phyloP scores from a whole-genome alignment of 1,140 invertebrate genomes.

The Acromyrmex heyeri region DNA sequence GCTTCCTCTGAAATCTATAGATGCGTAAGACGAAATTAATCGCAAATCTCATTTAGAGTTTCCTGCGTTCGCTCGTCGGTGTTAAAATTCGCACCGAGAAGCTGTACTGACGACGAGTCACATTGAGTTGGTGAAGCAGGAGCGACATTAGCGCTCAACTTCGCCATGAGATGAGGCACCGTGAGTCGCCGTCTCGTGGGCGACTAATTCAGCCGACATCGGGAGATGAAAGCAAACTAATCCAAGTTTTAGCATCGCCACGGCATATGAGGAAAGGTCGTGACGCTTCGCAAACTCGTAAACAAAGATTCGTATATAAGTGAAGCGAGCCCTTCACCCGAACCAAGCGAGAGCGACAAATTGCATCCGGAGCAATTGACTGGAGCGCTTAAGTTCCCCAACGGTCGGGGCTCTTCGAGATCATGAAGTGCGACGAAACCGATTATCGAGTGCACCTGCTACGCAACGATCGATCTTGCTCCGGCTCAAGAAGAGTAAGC shows the following conservation, averaged over 20 bases:
- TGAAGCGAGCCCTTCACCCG: constrained; percentile 25
- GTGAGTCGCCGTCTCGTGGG: constrained; percentile 9
- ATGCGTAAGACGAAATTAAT: constrained; percentile 52
- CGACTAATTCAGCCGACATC: constrained; percentile 68
- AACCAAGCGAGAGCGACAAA: constrained; percentile 62
- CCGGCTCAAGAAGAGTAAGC: constrained; percentile 11
- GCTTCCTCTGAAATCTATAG: constrained; percentile 6
- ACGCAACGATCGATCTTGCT: constrained; percentile 67
- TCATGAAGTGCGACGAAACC: constrained; percentile 67
- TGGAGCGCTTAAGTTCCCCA: constrained; percentile 63
- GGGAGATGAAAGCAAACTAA: constrained; percentile 76
- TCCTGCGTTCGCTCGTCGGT: constrained; percentile 23
- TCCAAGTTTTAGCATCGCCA: constrained; percentile 77
- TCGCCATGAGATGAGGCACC: constrained; percentile 1
- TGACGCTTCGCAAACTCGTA: constrained; percentile 33
- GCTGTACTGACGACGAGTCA: constrained; percentile 30
- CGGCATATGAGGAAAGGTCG: constrained; percentile 17
- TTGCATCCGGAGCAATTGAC: constrained; percentile 73
- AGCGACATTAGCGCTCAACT: constrained; percentile 11
- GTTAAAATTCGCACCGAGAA: constrained; percentile 56
- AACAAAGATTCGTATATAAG: constrained; percentile 33
- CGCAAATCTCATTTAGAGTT: constrained; percentile 52
- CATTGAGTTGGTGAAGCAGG: constrained; percentile 51
- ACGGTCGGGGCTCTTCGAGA: constrained; percentile 53
- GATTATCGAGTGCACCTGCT: constrained; percentile 75